These are phyloP conservation scores for Brenthis daphne DNA, from an alignment of 2,888 invertebrate species.

Conservation along the genomic window DNA sequence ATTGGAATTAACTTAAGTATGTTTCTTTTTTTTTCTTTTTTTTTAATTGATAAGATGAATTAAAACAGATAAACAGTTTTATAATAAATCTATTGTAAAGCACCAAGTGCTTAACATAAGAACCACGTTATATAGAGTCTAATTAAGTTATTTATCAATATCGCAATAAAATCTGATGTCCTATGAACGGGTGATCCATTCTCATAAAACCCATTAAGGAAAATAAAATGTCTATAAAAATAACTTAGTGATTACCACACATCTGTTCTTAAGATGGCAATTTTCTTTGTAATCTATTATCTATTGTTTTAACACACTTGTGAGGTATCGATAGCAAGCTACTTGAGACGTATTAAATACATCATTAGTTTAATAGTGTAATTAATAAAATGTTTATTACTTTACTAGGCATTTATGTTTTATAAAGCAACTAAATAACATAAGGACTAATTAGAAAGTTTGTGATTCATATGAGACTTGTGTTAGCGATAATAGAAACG, in stretches of 20 bases:
- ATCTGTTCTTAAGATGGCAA: constrained; percentile 23
- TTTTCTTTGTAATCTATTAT: constrained; percentile 29
- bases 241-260: constrained; percentile 33
- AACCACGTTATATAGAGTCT: constrained; percentile 7
- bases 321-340: constrained; percentile 12
- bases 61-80: no score
- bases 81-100: no score
- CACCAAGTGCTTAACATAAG: background rate
- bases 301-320: constrained; percentile 15
- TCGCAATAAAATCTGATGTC: constrained; percentile 29
- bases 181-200: constrained; percentile 30
- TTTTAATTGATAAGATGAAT: no score
- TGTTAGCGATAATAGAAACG: no score
- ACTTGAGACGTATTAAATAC: constrained; percentile 12
- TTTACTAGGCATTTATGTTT: constrained; percentile 2
- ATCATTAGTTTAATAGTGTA: constrained; percentile 21
- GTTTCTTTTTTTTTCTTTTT: no score
- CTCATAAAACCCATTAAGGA: constrained; percentile 36
- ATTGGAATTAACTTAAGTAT: no score
- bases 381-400: constrained; percentile 10
- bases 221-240: constrained; percentile 37
- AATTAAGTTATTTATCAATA: constrained; percentile 40
- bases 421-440: background rate
- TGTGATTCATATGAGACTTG: no score
- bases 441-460: background rate